Conservation (phyloP, 92 coral and sea anemone genomes). For the Porites evermanni region DNA sequence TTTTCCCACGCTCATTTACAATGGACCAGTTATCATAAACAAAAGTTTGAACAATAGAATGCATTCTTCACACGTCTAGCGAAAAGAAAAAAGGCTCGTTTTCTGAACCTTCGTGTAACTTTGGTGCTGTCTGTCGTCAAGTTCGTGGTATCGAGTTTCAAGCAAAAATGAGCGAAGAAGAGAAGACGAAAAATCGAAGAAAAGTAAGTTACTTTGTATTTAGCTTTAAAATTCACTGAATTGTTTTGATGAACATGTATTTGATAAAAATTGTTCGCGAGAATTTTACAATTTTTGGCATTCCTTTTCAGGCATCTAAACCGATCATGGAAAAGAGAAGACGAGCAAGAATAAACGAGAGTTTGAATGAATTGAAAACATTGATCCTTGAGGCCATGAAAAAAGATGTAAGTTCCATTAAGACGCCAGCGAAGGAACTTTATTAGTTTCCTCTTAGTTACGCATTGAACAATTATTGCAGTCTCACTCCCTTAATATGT, state of each 20-base stretch:
- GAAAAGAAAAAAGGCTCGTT: background rate
- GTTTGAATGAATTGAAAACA: constrained; percentile 76
- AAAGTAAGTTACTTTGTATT: constrained; percentile 32
- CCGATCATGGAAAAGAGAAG: constrained; percentile 87
- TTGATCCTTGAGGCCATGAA: constrained; percentile 77
- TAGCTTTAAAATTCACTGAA: background rate
- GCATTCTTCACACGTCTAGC: background rate
- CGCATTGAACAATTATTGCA: background rate
- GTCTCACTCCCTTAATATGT: background rate
- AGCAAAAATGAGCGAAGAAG: constrained; percentile 65
- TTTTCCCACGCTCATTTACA: constrained; percentile 75
- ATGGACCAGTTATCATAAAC: constrained; percentile 61
- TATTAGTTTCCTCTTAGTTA: background rate
- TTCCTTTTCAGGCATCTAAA: constrained; percentile 75
- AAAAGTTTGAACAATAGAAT: constrained; percentile 42
- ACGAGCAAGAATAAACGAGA: constrained; percentile 81
- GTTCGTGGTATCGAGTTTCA: constrained; percentile 5
- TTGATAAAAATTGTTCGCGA: background rate
- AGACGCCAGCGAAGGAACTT: background rate
- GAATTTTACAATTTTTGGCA: background rate
- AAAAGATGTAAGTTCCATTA: constrained; percentile 73
- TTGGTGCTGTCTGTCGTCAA: constrained; percentile 23
- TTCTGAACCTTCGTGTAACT: background rate
- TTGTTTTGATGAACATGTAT: background rate
- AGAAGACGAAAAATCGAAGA: constrained; percentile 45